A percentile compares a stretch with the other conserved stretches of the same genome.
These are phyloP conservation scores for Erithacus rubecula DNA, from an alignment of 2,797 vertebrate species.

Conservation along the genomic window DNA sequence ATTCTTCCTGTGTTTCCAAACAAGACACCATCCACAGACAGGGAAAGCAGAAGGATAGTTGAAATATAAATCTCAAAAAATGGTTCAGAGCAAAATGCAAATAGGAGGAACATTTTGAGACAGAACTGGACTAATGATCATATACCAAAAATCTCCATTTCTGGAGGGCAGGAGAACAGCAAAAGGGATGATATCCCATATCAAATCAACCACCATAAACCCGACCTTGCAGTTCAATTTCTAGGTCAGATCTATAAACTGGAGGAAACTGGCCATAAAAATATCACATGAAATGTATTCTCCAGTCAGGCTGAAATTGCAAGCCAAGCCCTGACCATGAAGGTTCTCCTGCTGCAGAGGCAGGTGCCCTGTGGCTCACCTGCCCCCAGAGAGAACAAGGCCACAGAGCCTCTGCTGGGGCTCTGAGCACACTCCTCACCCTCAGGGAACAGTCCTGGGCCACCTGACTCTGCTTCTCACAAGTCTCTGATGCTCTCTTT, in stretches of 20 bases:
- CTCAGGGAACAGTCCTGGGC: background rate
- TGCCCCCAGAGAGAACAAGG: background rate
- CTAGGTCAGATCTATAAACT: background rate
- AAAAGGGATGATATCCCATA: background rate
- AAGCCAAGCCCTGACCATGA: background rate
- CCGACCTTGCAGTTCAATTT: background rate
- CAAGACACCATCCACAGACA: background rate
- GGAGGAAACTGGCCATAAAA: background rate
- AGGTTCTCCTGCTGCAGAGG: background rate
- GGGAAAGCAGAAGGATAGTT: background rate
- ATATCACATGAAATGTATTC: background rate
- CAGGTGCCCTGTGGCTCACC: background rate
- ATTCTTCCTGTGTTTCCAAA: background rate
- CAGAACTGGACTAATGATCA: background rate
- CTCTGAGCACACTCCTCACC: background rate
- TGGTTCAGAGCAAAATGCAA: background rate
- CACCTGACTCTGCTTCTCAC: background rate
- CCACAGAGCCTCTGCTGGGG: background rate
- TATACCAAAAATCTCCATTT: background rate
- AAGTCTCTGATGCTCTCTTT: background rate
- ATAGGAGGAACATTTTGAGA: background rate
- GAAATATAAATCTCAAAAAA: background rate
- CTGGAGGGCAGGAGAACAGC: background rate
- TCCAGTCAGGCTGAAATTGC: background rate
- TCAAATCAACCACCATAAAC: background rate